Evolutionary conservation across 1,140 invertebrate species (phyloP).

Genomic region (Capitella teleta): DNA sequence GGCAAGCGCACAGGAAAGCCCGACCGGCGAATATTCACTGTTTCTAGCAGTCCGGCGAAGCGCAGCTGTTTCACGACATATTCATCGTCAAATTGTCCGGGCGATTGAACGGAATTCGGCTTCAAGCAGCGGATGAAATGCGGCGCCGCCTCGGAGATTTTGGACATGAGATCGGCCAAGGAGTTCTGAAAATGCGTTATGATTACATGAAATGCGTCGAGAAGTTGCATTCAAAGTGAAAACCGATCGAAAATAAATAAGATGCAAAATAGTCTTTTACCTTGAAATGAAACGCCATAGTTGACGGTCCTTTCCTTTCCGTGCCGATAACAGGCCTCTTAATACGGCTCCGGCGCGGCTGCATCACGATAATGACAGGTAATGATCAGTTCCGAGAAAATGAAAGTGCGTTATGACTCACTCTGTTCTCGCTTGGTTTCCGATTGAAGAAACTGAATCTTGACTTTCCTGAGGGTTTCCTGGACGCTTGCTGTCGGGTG

Average conservation of each 20-base stretch:
- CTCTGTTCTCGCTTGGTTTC: no score
- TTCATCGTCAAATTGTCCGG: slow-evolving; percentile 17
- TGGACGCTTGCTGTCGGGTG: slow-evolving; percentile 20
- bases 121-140: slow-evolving; percentile 56
- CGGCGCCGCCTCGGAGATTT: slow-evolving; percentile 60
- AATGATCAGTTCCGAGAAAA: no score
- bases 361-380: no score
- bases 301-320: slow-evolving; percentile 23
- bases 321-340: no score
- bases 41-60: slow-evolving; percentile 35
- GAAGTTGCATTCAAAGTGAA: no score
- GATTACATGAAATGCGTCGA: no score
- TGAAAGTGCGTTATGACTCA: no score
- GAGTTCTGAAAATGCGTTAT: slow-evolving; percentile 45
- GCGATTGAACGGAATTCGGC: slow-evolving; percentile 18
- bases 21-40: slow-evolving; percentile 27
- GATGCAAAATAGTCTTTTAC: slow-evolving; percentile 10
- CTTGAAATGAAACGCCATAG: slow-evolving; percentile 27
- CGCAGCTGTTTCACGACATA: slow-evolving; percentile 48
- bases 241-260: slow-evolving; percentile 16
- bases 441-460: no score
- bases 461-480: no score
- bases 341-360: no score
- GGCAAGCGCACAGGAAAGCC: slow-evolving; percentile 29
- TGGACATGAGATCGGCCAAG: slow-evolving; percentile 66